Percentiles rank a stretch among this genome's conserved stretches.
Conservation (phyloP, 2,888 invertebrate genomes). For the Onthophagus sagittarius region DNA sequence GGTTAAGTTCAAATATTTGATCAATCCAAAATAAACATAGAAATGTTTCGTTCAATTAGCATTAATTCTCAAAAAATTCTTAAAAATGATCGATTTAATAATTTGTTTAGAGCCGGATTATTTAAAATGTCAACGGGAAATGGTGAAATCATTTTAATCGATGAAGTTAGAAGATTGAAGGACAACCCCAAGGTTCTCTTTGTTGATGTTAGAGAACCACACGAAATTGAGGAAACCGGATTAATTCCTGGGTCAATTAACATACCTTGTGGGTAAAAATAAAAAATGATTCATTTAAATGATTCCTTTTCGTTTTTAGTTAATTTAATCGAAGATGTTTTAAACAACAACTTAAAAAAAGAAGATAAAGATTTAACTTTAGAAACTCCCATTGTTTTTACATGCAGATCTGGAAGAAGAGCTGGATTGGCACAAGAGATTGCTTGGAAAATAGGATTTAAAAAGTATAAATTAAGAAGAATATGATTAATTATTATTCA, state of each 20-base stretch:
- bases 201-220: background rate
- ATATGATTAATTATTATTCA: background rate
- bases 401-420: slow-evolving; percentile 65
- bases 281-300: no score
- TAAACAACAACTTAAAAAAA: slow-evolving; percentile 31
- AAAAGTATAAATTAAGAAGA: slow-evolving; percentile 56
- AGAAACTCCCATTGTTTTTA: slow-evolving; percentile 61
- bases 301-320: slow-evolving; percentile 17
- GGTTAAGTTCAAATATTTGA: no score
- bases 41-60: no score
- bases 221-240: background rate
- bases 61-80: no score
- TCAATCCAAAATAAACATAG: no score
- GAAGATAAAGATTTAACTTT: slow-evolving; percentile 61
- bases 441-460: slow-evolving; percentile 56
- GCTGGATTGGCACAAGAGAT: slow-evolving; percentile 60
- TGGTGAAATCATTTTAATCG: background rate
- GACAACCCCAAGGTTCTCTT: background rate
- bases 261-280: slow-evolving; percentile 10
- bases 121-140: background rate
- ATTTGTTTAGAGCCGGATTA: no score
- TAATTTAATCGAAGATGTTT: slow-evolving; percentile 20
- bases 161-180: background rate
- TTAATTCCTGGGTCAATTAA: background rate
- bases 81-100: no score